Evolutionary conservation across 2,797 vertebrate genomes (phyloP).

Genomic region (Dermochelys coriacea): DNA sequence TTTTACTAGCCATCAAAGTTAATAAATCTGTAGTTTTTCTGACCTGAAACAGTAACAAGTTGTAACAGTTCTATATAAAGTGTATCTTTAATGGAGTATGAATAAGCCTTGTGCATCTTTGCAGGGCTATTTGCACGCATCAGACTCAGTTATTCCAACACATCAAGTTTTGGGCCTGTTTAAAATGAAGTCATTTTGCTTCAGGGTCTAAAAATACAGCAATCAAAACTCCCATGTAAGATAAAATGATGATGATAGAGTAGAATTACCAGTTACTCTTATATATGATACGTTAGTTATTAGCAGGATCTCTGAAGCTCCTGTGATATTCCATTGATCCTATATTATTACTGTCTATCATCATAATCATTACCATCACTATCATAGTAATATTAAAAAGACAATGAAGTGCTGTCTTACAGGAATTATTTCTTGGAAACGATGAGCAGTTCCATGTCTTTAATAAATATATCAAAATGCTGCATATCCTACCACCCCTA

Average conservation of each 20-base stretch:
- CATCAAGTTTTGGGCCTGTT: no score
- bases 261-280: background rate
- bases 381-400: background rate
- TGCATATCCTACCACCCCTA: background rate
- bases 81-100: background rate
- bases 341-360: background rate
- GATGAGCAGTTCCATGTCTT: background rate
- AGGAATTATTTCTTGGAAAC: background rate
- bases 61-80: accelerated
- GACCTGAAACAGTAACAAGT: background rate
- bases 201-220: background rate
- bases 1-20: background rate
- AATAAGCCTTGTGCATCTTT: background rate
- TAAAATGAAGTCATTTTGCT: background rate
- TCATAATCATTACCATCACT: background rate
- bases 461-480: background rate
- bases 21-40: background rate
- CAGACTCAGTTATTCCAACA: background rate
- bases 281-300: background rate
- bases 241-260: accelerated
- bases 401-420: background rate
- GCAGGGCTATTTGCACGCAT: background rate
- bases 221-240: background rate
- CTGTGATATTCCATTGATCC: background rate
- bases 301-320: background rate